Conservation (phyloP, 2,797 vertebrate species). For the Otus scops region DNA sequence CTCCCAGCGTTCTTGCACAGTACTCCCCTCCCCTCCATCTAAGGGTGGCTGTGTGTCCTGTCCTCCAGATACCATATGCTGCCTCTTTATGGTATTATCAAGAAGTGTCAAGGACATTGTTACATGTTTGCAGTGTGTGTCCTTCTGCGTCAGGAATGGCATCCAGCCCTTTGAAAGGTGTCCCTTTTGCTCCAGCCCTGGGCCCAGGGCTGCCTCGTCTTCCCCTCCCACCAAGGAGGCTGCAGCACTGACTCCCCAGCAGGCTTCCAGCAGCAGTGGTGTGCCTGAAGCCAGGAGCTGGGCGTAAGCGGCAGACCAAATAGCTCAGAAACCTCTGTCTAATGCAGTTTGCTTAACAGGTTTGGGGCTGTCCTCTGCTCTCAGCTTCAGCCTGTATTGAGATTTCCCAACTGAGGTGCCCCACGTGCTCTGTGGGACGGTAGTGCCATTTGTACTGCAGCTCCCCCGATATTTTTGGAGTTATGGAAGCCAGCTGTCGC, state of each 20-base stretch:
- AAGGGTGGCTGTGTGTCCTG: background rate
- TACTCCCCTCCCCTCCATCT: background rate
- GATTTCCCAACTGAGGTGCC: background rate
- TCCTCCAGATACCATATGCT: slow-evolving; percentile 5
- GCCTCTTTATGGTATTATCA: background rate
- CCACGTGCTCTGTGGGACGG: background rate
- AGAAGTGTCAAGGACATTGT: background rate
- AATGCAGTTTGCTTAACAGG: background rate
- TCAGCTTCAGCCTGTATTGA: background rate
- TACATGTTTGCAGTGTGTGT: background rate
- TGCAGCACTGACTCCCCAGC: background rate
- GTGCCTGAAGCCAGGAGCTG: background rate
- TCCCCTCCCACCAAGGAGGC: background rate
- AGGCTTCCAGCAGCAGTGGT: background rate
- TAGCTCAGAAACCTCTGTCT: background rate
- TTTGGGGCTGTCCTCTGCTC: background rate
- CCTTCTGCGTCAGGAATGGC: background rate
- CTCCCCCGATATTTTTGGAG: background rate
- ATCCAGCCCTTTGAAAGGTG: background rate
- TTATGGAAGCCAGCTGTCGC: background rate
- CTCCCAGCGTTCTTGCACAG: background rate
- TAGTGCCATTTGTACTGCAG: background rate
- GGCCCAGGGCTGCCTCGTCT: background rate
- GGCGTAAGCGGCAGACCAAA: background rate
- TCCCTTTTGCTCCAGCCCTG: background rate